Conservation (phyloP, 2,888 invertebrate species). For the Taphrorychus bicolor region DNA sequence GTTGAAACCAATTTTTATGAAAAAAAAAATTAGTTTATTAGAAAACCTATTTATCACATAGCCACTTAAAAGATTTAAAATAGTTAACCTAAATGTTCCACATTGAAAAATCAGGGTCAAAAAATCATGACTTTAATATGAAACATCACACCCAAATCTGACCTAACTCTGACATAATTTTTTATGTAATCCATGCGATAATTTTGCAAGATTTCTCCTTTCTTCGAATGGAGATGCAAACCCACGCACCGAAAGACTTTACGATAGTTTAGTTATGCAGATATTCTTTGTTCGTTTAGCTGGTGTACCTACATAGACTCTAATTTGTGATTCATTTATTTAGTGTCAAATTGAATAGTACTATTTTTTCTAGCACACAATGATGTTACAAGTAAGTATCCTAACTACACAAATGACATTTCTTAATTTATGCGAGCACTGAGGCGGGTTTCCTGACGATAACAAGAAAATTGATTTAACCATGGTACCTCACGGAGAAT, state of each 20-base stretch:
- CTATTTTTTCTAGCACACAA: not conserved
- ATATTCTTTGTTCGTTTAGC: slow-evolving; percentile 9
- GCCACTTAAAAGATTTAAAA: too few relatives aligned
- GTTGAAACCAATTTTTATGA: too few relatives aligned
- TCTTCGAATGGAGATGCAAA: slow-evolving; percentile 7
- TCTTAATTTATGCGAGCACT: slow-evolving; percentile 24
- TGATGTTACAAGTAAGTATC: not conserved
- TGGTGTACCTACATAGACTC: too few relatives aligned
- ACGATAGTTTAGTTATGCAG: slow-evolving; percentile 20
- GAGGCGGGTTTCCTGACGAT: slow-evolving; percentile 27
- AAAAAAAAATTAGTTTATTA: too few relatives aligned
- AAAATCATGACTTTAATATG: too few relatives aligned
- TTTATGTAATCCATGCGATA: slow-evolving; percentile 37
- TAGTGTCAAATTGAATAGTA: too few relatives aligned
- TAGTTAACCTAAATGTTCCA: too few relatives aligned
- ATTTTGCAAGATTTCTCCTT: slow-evolving; percentile 37
- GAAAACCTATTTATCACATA: too few relatives aligned
- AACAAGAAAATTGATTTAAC: slow-evolving; percentile 33
- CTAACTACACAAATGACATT: not conserved
- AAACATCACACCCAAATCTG: slow-evolving; percentile 19
- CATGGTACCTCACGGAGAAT: slow-evolving; percentile 22
- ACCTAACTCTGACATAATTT: slow-evolving; percentile 20
- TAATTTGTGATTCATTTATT: too few relatives aligned
- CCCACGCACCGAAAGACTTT: slow-evolving; percentile 17
- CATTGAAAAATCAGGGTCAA: too few relatives aligned